phyloP scores from a whole-genome alignment of 2,888 invertebrate species.

The Tholera decimalis region DNA sequence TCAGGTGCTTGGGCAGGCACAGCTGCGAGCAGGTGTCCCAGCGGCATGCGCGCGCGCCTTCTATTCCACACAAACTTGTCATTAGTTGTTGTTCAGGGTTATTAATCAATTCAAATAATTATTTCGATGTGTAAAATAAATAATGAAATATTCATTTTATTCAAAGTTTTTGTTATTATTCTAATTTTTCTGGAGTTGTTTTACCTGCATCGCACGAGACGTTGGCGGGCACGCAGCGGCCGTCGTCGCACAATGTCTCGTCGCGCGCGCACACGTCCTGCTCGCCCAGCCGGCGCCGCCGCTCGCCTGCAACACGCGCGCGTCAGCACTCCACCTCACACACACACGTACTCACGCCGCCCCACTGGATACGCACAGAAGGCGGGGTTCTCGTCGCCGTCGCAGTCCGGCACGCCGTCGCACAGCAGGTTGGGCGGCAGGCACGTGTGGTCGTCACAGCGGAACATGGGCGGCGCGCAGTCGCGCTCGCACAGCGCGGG shows the following conservation, averaged over 20 bases:
- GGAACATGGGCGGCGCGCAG: conserved; percentile 85
- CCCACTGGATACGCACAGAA: conserved; percentile 70
- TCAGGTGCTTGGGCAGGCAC: conserved; percentile 91
- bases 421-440: conserved; percentile 93
- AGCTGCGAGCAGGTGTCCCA: conserved; percentile 95
- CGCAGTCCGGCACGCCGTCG: conserved; percentile 92
- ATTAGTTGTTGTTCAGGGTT: too few species aligned
- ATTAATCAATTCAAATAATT: too few species aligned
- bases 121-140: too few species aligned
- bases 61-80: conserved; percentile 44
- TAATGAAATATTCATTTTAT: too few species aligned
- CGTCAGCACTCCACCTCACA: neutral
- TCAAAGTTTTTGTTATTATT: too few species aligned
- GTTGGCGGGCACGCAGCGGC: conserved; percentile 79
- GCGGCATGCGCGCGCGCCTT: conserved; percentile 85
- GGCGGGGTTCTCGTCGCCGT: conserved; percentile 88
- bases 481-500: conserved; percentile 77
- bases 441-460: conserved; percentile 92
- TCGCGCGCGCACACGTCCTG: conserved; percentile 74
- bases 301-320: conserved; percentile 54
- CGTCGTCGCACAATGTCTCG: conserved; percentile 77
- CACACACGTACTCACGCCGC: neutral
- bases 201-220: conserved; percentile 72
- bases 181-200: neutral
- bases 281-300: conserved; percentile 64